Evolutionary conservation across 2,888 invertebrate genomes (phyloP), one percentile per base, ranked within the genome.

Genomic region (Chrysolina oricalcia): DNA sequence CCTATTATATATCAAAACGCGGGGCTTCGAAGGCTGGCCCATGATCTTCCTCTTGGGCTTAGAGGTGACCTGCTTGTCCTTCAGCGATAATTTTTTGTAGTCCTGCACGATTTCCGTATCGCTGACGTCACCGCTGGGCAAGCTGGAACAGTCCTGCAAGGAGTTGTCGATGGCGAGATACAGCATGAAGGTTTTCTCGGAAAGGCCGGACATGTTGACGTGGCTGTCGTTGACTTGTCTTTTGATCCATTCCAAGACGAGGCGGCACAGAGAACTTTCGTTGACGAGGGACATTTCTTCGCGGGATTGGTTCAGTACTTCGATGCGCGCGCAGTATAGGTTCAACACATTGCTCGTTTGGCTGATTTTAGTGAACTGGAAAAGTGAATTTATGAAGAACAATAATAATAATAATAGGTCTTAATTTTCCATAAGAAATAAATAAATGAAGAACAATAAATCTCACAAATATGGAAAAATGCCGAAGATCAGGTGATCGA

Each of bases 51-150:
- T 88, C 66, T 90, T 89, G n/a, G 82, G 84, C 81, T 89, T 89
- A 2, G 83, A 83, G 43, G 82, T 85, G 15, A 83, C 81, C 19
- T 86, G 84, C 23, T 85, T 86, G 62, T 87, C 87, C 79, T 89
- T 89, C 76, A 88, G 79, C 0, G 89, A 89, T 82, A 89, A 80
- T 77, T 89, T 89, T 85, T 94, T 93, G 89, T 95, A 95, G 88
- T 95, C 94, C 86, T 93, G 93, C 48, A 96, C 93, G 78, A 95
- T 91, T 85, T 95, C 94, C 35, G 94, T 94, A 87, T 95, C 93
- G 77, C 92, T 93, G 74, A 91, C 88, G 76, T 92, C 91, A 10
- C 91, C 91, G 66, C 88, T 84, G 9, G 94, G 94, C 84, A 95
- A 90, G 85, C 94, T 94, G 76, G 93, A 92, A 89, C 95, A 96